Evolutionary conservation across 2,888 invertebrate species (phyloP), one percentile per base, ranked within the genome.

Genomic region (Ormyrus rosae): DNA sequence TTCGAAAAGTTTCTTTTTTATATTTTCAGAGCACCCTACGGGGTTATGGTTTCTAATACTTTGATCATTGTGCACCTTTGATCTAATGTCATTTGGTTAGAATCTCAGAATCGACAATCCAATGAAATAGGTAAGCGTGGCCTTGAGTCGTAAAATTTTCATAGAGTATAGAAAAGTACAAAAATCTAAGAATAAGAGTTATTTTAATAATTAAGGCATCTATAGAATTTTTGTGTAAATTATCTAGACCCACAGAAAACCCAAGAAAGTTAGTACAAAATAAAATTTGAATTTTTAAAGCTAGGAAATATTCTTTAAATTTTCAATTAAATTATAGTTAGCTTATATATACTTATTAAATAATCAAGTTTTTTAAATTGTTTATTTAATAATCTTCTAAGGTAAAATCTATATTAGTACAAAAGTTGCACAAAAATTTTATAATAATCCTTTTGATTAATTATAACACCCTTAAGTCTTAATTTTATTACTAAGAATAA

Each of bases 11-110:
- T 77, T 79, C 84, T 79, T 84, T 83, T 86, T 84, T 84, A 75
- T 84, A 83, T 87, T 86, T 87, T 77, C 84, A 90, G 90, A 89
- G 86, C 85, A 86, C 90, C 90, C 89, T 89, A 83, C 86, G 89
- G 89, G 90, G 89, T 89, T 86, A 81, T 84, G 90, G 82, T 82
- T 34, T 46, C 75, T 71, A 72, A 74, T 58, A 46, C 58, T 67
- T 78, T 78, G 89, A 88, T 87, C 87, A 65, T 88, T 86, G 86
- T 86, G 86, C 86, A 87, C 86, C 88, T 88, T 88, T 88, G 89
- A 89, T 87, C 86, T 86, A 85, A 87, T 85, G 82, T 80, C 80
- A 34, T 67, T 80, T 80, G 74, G 78, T 78, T 82, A 80, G 70
- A 63, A 61, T 80, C 46, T n/a, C 58, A 53, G 55, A 70, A 65